Evolutionary conservation across 2,113 vertebrate genomes (phyloP).

Genomic region (human): GRCh38 chr15:34796001-34796500

Average conservation of each 20-base stretch:
- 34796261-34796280: background rate
- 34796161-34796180: background rate
- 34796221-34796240: background rate
- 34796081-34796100: background rate
- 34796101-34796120: background rate
- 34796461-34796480: background rate
- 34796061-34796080: background rate
- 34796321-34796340: background rate
- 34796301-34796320: background rate
- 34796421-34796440: background rate
- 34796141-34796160: background rate
- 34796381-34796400: background rate
- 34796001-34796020: background rate
- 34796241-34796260: background rate
- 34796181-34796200: background rate
- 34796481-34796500: background rate
- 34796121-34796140: background rate
- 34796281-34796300: background rate
- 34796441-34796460: background rate
- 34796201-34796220: background rate
- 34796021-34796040: constrained; percentile 44
- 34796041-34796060: background rate
- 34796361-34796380: background rate
- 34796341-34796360: background rate
- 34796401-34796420: background rate